Conservation (phyloP, 2,113 vertebrate genomes). For the Sciurus niger region DNA sequence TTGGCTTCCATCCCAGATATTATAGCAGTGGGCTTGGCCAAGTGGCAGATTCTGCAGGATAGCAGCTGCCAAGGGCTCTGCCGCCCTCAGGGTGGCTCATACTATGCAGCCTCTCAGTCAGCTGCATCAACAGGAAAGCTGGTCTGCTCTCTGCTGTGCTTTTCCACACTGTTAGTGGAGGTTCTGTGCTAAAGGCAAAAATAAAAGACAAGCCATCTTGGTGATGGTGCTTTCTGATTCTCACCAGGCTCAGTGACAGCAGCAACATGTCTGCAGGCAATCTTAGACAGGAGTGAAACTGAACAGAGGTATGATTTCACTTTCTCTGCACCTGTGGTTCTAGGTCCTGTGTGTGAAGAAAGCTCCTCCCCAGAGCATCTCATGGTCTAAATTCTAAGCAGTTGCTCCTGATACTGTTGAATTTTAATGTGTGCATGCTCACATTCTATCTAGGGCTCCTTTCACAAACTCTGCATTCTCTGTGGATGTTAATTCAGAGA, state of each 20-base stretch:
- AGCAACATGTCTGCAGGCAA: no score
- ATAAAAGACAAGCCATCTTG: neutral
- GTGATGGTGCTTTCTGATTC: neutral
- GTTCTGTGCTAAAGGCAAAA: neutral
- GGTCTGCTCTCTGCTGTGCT: neutral
- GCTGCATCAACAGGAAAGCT: neutral
- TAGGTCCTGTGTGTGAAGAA: no score
- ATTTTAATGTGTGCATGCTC: neutral
- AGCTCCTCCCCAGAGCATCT: no score
- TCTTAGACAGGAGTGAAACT: neutral
- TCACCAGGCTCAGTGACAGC: neutral
- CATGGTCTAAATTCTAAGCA: neutral
- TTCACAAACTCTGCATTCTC: neutral
- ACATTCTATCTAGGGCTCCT: neutral
- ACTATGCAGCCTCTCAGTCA: no score
- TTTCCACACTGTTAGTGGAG: neutral
- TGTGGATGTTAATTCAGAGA: neutral
- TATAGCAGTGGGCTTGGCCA: no score
- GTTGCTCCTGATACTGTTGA: neutral
- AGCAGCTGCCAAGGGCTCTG: neutral
- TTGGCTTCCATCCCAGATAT: neutral
- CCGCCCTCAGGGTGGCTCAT: no score
- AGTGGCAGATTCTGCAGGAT: neutral
- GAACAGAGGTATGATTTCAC: neutral
- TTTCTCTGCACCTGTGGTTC: neutral